Conservation (phyloP, 2,797 vertebrate genomes). For the Thamnophis elegans region DNA sequence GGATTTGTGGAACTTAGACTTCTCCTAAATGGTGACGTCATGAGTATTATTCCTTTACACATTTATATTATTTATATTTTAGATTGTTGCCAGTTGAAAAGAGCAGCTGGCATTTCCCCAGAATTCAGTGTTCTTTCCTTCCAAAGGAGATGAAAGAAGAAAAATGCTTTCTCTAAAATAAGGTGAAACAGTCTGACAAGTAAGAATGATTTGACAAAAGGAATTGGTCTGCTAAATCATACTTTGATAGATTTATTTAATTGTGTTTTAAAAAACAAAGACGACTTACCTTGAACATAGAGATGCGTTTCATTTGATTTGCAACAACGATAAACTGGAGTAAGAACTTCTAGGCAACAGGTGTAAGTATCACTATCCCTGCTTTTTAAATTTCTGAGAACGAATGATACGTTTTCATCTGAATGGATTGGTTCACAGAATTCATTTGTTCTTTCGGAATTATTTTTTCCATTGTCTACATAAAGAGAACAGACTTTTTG, state of each 20-base stretch:
- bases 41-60: neutral
- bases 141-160: neutral
- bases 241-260: neutral
- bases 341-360: conserved; percentile 64
- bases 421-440: conserved; percentile 60
- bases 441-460: conserved; percentile 10
- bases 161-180: neutral
- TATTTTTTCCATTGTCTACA: neutral
- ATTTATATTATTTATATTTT: neutral
- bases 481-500: conserved; percentile 66
- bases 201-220: neutral
- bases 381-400: conserved; percentile 66
- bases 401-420: conserved; percentile 62
- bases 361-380: conserved; percentile 63
- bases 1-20: neutral
- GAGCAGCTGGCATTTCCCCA: neutral
- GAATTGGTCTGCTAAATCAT: neutral
- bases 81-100: neutral
- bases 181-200: neutral
- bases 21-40: neutral
- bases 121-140: neutral
- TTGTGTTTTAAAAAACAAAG: conserved; percentile 12
- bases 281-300: conserved; percentile 71
- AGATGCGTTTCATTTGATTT: conserved; percentile 65
- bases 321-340: conserved; percentile 62